Evolutionary conservation across 2,797 vertebrate genomes (phyloP).

Genomic region (Thaleichthys pacificus): DNA sequence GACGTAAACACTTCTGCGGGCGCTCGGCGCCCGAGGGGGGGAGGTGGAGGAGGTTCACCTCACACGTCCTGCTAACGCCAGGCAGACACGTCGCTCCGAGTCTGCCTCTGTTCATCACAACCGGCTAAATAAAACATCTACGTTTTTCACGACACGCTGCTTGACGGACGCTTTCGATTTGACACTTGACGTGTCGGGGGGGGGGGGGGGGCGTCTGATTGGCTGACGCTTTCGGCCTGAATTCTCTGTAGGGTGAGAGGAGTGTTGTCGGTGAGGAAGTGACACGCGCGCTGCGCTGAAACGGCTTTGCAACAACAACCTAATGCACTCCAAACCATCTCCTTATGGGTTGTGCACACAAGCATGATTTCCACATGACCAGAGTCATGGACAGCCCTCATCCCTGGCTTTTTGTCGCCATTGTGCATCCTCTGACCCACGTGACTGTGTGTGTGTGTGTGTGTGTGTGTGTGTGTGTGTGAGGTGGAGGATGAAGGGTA

Average conservation of each 20-base stretch:
- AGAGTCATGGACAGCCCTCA: constrained; percentile 24
- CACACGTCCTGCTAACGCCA: background rate
- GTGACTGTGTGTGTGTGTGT: constrained; percentile 9
- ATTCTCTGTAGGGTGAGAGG: background rate
- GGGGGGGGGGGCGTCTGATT: too few species aligned
- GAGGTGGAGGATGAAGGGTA: constrained; percentile 13
- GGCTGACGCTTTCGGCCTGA: background rate
- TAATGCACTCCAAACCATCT: constrained; percentile 40
- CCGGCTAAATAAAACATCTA: background rate
- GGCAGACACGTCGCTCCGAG: background rate
- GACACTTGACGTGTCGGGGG: too few species aligned
- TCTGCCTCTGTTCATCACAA: background rate
- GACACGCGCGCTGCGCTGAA: background rate
- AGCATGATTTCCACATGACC: constrained; percentile 43
- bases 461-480: background rate
- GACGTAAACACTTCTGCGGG: background rate
- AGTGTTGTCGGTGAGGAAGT: background rate
- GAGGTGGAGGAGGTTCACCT: constrained; percentile 5
- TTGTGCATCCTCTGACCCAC: constrained; percentile 33
- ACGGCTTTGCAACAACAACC: constrained; percentile 2
- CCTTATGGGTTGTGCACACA: constrained; percentile 40
- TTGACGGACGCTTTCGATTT: background rate
- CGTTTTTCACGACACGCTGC: too few species aligned
- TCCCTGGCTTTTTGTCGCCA: constrained; percentile 32
- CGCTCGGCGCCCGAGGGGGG: background rate